Percentiles rank a stretch among this genome's conserved stretches.
Conservation (phyloP, 2,797 vertebrate genomes). For the Spea hammondii region DNA sequence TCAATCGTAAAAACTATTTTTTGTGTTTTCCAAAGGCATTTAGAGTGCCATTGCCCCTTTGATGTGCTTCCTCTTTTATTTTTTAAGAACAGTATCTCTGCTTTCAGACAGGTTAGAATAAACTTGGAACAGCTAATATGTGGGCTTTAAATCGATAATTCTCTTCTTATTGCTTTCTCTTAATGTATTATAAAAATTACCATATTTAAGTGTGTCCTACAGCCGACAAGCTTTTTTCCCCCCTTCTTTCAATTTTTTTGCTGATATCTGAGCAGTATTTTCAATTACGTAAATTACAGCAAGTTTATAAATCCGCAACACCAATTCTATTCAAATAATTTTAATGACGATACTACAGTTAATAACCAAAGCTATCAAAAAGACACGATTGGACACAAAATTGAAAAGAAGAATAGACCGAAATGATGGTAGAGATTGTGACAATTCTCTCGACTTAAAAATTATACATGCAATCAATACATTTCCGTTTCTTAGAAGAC, state of each 20-base stretch:
- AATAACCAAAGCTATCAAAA: constrained; percentile 27
- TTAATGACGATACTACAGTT: constrained; percentile 33
- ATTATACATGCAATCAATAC: constrained; percentile 7
- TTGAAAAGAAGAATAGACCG: constrained; percentile 2
- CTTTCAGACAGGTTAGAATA: constrained; percentile 13
- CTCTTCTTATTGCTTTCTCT: constrained; percentile 27
- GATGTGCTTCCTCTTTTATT: neutral
- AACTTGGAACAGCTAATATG: constrained; percentile 15
- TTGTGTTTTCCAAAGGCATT: neutral
- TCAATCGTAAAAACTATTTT: neutral
- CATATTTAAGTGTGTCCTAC: constrained; percentile 36
- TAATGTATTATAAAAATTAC: constrained; percentile 26
- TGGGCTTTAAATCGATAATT: constrained; percentile 23
- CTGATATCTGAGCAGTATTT: constrained; percentile 25
- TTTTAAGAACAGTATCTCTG: constrained; percentile 5
- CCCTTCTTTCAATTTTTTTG: constrained; percentile 29
- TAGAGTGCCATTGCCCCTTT: neutral
- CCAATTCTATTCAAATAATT: constrained; percentile 34
- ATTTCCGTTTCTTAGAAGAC: neutral
- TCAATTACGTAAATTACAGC: constrained; percentile 37
- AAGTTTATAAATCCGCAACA: constrained; percentile 40
- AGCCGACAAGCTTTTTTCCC: constrained; percentile 6
- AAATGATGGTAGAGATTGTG: neutral
- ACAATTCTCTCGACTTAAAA: neutral
- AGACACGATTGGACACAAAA: constrained; percentile 18